Evolutionary conservation across 1,140 invertebrate species (phyloP), one percentile per base, ranked within the genome.

Genomic region (Drosophila sproati): DNA sequence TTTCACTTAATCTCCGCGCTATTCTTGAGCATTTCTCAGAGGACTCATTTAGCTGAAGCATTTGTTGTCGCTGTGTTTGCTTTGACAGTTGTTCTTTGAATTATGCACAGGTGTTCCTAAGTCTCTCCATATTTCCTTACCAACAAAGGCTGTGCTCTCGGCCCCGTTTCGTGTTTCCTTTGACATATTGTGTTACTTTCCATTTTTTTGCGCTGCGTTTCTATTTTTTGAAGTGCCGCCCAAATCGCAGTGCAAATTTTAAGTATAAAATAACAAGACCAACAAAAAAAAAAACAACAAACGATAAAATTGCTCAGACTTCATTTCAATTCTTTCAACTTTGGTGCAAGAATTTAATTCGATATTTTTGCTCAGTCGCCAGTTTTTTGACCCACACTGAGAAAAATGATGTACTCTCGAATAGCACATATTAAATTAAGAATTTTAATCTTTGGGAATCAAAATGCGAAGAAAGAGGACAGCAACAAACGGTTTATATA

Each of bases 141-240:
- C 12, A 75, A 75, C 73, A 83, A 86, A 77, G 66, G 69, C 51
- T 60, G 54, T 54, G 64, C 45, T 29, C 29, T 41, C 20, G 48
- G 3, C 50, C 32, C 20, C 73, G 78, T 77, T 79, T 88, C 59
- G 57, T 82, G 62, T 88, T 87, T 88, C 82, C 76, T 69, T 80
- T 64, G 47, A n/a, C 71, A 76, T 78, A 80, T 83, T 85, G 63
- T 83, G 70, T 85, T 85, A 74, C 73, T 55, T 45, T 43, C 48
- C 32, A 7, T 56, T 28, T 34, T 10, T 32, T 12, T 31, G 29
- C 31, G n/a, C 12, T 8, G 28, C 28, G 12, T 29, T n/a, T 2
- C 5, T 63, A 43, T 50, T 35, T 5, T 60, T 5, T 45, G 50
- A n/a, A 55, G 28, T 56, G 34, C 5, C 60, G 61, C 69, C 63